Evolutionary conservation across 2,888 invertebrate genomes (phyloP).

Genomic region (Andrena camellia): DNA sequence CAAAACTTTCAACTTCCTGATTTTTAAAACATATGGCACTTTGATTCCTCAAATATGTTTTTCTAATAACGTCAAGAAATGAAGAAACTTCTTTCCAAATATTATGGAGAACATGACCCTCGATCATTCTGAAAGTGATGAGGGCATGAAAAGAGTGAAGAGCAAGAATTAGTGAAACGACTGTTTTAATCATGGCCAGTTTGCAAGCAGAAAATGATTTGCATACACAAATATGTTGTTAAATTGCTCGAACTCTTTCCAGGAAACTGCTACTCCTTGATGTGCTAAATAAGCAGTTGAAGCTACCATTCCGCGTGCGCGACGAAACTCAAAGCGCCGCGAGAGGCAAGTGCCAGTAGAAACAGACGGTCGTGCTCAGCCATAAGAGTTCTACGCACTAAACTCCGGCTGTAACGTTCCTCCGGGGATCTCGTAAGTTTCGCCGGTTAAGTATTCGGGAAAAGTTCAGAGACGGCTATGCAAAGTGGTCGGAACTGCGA

Average conservation of each 20-base stretch:
- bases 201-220: too few relatives aligned
- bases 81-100: too few relatives aligned
- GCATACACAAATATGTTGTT: too few relatives aligned
- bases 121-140: too few relatives aligned
- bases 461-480: constrained; percentile 55
- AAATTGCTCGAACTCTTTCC: background rate
- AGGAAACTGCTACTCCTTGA: background rate
- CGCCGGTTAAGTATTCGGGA: constrained; percentile 58
- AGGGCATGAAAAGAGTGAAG: too few relatives aligned
- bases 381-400: constrained; percentile 29
- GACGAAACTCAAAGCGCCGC: background rate
- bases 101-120: too few relatives aligned
- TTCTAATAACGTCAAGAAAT: too few relatives aligned
- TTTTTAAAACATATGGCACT: too few relatives aligned
- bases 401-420: constrained; percentile 43
- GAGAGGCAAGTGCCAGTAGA: constrained; percentile 12
- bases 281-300: constrained; percentile 3
- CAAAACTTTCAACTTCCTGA: too few relatives aligned
- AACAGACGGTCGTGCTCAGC: constrained; percentile 27
- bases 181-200: too few relatives aligned
- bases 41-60: too few relatives aligned
- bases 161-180: too few relatives aligned
- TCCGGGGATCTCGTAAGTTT: constrained; percentile 52
- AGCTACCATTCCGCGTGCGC: background rate
- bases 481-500: constrained; percentile 44